These are phyloP conservation scores for Emys orbicularis DNA, from an alignment of 2,797 vertebrate genomes.

Conservation along the genomic window DNA sequence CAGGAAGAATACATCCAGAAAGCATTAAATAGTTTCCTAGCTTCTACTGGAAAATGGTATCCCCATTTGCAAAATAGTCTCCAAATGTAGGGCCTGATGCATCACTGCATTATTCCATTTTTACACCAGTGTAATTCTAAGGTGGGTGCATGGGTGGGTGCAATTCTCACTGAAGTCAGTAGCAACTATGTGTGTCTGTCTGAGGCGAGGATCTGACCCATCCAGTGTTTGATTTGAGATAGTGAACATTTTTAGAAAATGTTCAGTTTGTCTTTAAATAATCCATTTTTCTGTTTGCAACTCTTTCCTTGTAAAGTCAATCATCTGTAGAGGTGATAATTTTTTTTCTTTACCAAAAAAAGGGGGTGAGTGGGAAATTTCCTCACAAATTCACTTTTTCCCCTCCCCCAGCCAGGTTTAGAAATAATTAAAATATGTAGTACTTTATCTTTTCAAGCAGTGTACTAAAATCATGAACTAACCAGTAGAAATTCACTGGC, in stretches of 20 bases:
- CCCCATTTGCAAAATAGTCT: neutral
- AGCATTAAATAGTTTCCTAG: neutral
- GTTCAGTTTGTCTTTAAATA: neutral
- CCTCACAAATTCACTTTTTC: neutral
- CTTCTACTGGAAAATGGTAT: neutral
- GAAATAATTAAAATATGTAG: neutral
- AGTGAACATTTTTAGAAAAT: neutral
- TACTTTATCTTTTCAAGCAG: neutral
- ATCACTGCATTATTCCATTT: neutral
- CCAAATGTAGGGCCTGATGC: neutral
- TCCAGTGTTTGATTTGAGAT: neutral
- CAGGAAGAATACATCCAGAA: rapidly evolving
- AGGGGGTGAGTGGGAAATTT: neutral
- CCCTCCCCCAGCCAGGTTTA: neutral
- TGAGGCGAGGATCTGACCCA: neutral
- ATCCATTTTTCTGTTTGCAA: neutral
- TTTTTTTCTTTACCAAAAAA: neutral
- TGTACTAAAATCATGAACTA: neutral
- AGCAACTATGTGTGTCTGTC: neutral
- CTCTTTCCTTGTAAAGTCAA: neutral
- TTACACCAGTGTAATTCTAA: neutral
- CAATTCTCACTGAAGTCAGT: neutral
- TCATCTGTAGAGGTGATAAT: neutral
- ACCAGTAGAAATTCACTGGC: neutral
- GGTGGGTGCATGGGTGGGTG: neutral